These are phyloP conservation scores for Phlogophora meticulosa DNA, from an alignment of 2,888 invertebrate species.

Conservation along the genomic window DNA sequence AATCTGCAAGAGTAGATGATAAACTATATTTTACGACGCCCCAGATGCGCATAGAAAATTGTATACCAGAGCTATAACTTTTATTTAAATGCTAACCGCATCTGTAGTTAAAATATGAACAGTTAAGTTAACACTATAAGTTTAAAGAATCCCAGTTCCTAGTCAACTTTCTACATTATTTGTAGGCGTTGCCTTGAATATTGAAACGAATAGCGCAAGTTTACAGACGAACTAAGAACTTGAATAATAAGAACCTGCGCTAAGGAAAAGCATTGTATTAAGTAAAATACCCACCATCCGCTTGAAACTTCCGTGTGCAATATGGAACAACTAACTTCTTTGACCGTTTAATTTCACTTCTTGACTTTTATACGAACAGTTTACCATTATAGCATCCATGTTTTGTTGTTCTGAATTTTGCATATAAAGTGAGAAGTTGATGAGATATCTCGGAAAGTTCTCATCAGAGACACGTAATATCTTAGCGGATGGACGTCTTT, in stretches of 20 bases:
- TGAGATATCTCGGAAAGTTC: constrained; percentile 26
- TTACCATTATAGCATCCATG: constrained; percentile 36
- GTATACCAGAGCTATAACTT: constrained; percentile 48
- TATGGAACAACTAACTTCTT: constrained; percentile 63
- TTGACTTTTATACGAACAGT: constrained; percentile 61
- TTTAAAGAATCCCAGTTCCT: constrained; percentile 71
- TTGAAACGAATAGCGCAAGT: constrained; percentile 85
- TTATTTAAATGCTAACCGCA: constrained; percentile 35
- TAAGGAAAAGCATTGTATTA: constrained; percentile 75
- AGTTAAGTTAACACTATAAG: constrained; percentile 59
- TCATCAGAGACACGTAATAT: constrained; percentile 7
- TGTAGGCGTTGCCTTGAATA: constrained; percentile 79
- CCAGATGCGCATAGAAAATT: constrained; percentile 60
- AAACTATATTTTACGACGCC: constrained; percentile 48
- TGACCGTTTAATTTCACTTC: constrained; percentile 69
- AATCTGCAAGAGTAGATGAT: constrained; percentile 44
- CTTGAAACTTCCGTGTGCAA: constrained; percentile 71
- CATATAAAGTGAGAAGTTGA: constrained; percentile 25
- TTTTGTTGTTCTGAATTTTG: constrained; percentile 39
- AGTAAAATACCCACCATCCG: constrained; percentile 75
- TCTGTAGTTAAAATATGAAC: constrained; percentile 30
- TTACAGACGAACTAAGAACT: constrained; percentile 79
- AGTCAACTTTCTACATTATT: constrained; percentile 77
- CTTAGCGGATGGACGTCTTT: background rate
- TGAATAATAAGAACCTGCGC: constrained; percentile 81